These are phyloP conservation scores for Bolborhynchus lineola DNA, from an alignment of 2,113 vertebrate genomes.

Conservation along the genomic window DNA sequence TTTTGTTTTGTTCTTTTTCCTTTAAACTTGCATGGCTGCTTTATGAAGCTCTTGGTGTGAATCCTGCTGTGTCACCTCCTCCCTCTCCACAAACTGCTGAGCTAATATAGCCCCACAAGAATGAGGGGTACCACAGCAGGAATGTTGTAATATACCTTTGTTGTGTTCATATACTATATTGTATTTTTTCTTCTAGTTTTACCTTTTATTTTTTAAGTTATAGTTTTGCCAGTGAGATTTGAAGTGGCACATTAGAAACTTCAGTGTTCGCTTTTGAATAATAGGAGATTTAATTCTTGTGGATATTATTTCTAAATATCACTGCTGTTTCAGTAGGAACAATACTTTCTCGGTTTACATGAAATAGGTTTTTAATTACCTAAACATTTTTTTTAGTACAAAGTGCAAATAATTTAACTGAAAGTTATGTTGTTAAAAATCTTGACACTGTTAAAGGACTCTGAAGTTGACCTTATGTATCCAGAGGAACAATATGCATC, in stretches of 20 bases:
- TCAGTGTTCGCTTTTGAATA: background rate
- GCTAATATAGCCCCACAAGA: background rate
- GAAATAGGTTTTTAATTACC: background rate
- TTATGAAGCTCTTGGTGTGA: background rate
- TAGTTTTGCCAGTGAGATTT: background rate
- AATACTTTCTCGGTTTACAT: background rate
- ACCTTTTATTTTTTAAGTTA: background rate
- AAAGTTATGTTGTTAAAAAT: background rate
- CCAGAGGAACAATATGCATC: slow-evolving; percentile 54
- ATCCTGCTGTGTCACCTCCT: background rate
- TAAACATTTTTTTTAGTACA: background rate
- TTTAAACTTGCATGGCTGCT: background rate
- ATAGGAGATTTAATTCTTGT: background rate
- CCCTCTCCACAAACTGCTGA: background rate
- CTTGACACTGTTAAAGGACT: background rate
- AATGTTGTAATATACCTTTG: background rate
- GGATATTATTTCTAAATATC: background rate
- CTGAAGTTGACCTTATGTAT: background rate
- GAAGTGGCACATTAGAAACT: background rate
- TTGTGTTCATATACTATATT: background rate
- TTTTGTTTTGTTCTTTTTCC: background rate
- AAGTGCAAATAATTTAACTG: background rate
- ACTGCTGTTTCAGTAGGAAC: background rate
- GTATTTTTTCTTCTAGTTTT: background rate
- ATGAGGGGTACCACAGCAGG: background rate